Percentiles rank a stretch among this genome's conserved stretches.
Conservation (phyloP, 2,888 invertebrate species). For the Drosophila sordidula region DNA sequence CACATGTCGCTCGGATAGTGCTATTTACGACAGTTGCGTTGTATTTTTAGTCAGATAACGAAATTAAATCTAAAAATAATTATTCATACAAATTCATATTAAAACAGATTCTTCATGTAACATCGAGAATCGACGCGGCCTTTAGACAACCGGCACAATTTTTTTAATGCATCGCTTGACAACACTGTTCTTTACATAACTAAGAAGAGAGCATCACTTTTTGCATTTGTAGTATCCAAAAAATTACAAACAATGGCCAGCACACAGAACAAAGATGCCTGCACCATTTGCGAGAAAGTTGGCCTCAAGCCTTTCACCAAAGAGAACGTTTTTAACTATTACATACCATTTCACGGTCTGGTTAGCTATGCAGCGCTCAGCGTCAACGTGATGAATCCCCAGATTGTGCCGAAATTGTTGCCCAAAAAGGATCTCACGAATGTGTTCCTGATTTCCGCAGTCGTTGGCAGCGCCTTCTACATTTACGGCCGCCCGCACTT, state of each 20-base stretch:
- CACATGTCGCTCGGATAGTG: not conserved
- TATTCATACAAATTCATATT: not conserved
- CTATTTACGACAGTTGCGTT: slow-evolving; percentile 12
- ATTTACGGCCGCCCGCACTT: slow-evolving; percentile 93
- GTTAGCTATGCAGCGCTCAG: slow-evolving; percentile 91
- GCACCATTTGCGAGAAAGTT: slow-evolving; percentile 82
- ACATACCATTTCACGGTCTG: slow-evolving; percentile 91
- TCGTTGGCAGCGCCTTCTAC: slow-evolving; percentile 93
- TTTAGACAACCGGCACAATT: slow-evolving; percentile 35
- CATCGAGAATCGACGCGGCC: not conserved
- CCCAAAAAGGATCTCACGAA: slow-evolving; percentile 90
- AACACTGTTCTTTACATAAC: slow-evolving; percentile 73
- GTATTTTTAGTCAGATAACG: slow-evolving; percentile 17
- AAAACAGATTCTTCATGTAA: not conserved
- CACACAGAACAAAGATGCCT: slow-evolving; percentile 64
- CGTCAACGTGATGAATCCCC: slow-evolving; percentile 94
- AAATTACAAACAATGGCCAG: slow-evolving; percentile 70
- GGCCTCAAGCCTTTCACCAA: slow-evolving; percentile 89
- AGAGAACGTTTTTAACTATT: slow-evolving; percentile 90
- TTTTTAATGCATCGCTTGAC: slow-evolving; percentile 23
- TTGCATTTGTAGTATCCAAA: slow-evolving; percentile 47
- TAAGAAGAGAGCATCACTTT: slow-evolving; percentile 47
- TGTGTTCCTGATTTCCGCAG: slow-evolving; percentile 91
- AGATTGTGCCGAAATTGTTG: slow-evolving; percentile 89
- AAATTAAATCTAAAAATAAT: slow-evolving; percentile 10